Evolutionary conservation across 2,113 vertebrate genomes (phyloP).

Genomic region (Nyctibius bracteatus): DNA sequence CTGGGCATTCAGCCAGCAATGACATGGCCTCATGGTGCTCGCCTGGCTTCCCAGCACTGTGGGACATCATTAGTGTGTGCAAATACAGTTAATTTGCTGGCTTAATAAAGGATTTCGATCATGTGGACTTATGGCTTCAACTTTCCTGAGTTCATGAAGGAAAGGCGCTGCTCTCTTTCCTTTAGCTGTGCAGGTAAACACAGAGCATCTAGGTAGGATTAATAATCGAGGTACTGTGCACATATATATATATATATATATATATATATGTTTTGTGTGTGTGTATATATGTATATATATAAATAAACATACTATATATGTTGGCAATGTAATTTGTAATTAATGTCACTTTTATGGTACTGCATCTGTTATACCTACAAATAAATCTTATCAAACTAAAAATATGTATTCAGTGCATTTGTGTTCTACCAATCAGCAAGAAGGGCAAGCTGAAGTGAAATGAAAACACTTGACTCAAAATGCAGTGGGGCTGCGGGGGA

Average conservation of each 20-base stretch:
- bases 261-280: neutral
- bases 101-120: neutral
- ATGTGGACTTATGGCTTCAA: neutral
- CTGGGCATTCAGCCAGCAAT: neutral
- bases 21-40: neutral
- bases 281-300: too few species aligned
- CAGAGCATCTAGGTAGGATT: neutral
- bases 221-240: neutral
- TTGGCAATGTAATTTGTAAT: neutral
- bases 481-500: rapidly evolving
- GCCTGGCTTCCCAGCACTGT: neutral
- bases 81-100: neutral
- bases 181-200: rapidly evolving
- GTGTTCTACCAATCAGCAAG: too few species aligned
- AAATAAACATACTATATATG: neutral
- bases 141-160: neutral
- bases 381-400: neutral
- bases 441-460: neutral
- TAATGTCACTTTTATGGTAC: neutral
- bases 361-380: neutral
- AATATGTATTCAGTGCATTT: neutral
- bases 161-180: neutral
- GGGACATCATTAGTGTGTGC: too few species aligned
- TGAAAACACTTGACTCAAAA: rapidly evolving
- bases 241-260: too few species aligned